A percentile compares a stretch with the other conserved stretches of the same genome.
These are phyloP conservation scores for Dascillus cervinus DNA, from an alignment of 2,888 invertebrate species.

Conservation along the genomic window DNA sequence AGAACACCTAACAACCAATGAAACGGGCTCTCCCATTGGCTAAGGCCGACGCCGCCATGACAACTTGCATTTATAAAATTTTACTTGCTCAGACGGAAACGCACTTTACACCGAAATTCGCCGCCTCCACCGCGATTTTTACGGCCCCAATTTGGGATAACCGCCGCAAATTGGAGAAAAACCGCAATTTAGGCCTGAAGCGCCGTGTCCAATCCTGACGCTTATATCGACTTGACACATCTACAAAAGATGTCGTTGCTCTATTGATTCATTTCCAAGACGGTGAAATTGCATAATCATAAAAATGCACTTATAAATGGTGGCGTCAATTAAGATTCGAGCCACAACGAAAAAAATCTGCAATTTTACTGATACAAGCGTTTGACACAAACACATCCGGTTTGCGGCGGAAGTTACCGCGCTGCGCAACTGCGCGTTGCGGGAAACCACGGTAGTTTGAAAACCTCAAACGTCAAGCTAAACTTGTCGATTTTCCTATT, in stretches of 20 bases:
- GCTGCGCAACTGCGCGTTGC: not conserved
- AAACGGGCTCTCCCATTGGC: constrained; percentile 65
- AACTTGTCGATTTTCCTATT: too few relatives aligned
- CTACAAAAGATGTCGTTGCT: constrained; percentile 18
- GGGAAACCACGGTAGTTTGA: not conserved
- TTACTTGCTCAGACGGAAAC: constrained; percentile 35
- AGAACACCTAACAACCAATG: constrained; percentile 57
- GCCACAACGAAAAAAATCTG: too few relatives aligned
- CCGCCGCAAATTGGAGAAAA: too few relatives aligned
- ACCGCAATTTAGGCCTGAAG: too few relatives aligned
- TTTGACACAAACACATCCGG: too few relatives aligned
- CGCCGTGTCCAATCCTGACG: constrained; percentile 23
- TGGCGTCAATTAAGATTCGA: too few relatives aligned
- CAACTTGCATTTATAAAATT: constrained; percentile 43
- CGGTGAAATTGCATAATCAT: too few relatives aligned
- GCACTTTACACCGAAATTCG: constrained; percentile 21
- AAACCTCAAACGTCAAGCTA: too few relatives aligned
- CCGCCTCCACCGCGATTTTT: too few relatives aligned
- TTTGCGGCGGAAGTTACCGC: not conserved
- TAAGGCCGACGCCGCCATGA: constrained; percentile 60
- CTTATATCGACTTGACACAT: constrained; percentile 9
- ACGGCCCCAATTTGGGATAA: constrained; percentile 6
- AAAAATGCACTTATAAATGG: too few relatives aligned
- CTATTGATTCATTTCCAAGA: too few relatives aligned
- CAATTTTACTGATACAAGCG: too few relatives aligned